A percentile compares a stretch with the other conserved stretches of the same genome.
phyloP scores from a whole-genome alignment of 2,113 vertebrate genomes.

The Gymnogyps californianus region DNA sequence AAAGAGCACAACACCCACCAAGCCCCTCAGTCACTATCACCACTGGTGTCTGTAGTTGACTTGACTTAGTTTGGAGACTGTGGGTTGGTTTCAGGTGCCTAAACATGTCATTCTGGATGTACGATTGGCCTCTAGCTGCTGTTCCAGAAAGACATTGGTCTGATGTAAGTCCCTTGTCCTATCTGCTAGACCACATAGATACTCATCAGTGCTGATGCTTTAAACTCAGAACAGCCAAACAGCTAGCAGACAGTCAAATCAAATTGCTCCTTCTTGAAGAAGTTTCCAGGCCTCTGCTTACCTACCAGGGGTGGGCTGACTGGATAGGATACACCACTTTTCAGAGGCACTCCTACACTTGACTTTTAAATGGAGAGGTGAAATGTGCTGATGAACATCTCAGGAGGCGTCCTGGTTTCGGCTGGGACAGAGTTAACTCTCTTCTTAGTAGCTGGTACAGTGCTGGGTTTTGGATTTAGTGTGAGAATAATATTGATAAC shows the following conservation, averaged over 20 bases:
- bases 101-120: not conserved
- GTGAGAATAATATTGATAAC: too few relatives aligned
- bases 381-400: not conserved
- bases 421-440: too few relatives aligned
- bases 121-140: not conserved
- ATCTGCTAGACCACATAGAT: not conserved
- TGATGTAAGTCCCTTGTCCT: fast-evolving
- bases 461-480: too few relatives aligned
- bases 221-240: not conserved
- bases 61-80: not conserved
- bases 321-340: not conserved
- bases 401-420: not conserved
- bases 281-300: not conserved
- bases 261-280: not conserved
- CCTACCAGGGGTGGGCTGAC: not conserved
- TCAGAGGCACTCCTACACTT: not conserved
- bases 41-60: not conserved
- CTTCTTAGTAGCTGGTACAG: too few relatives aligned
- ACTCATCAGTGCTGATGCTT: too few relatives aligned
- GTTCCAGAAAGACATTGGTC: not conserved
- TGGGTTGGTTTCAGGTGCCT: not conserved
- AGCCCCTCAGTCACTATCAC: not conserved
- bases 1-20: not conserved
- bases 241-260: not conserved
- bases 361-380: not conserved